Base-by-base conservation (phyloP, 53 echinoderm and acorn worm species). In the Apostichopus leukothele region DNA sequence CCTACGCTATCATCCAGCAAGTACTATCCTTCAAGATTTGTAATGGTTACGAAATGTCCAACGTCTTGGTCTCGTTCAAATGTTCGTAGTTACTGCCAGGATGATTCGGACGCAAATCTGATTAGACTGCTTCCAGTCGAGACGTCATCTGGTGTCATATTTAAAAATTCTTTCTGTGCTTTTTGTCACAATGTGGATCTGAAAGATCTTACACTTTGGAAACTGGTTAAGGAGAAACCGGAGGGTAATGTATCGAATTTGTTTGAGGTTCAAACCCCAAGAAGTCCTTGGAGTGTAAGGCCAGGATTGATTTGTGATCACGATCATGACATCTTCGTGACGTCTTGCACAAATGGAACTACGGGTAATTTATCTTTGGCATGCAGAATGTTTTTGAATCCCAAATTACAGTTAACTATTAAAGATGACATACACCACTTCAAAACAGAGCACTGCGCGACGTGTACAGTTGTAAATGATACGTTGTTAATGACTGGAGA, bases 161-260 rank as follows among this genome's bases (percentile, higher is more conserved):
- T 66, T 67, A 85, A 50, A 39, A 85, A 85, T 27, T 50, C 51
- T 0, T 85, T 85, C 14, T 85, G 85, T 85, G 85, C 85, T 50
- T 51, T 3, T 18, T 85, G 85, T 21, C 85, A 85, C 66, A 27
- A 60, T 63, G 21, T 67, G 1, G 60, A 50, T 5, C 10, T 39
- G 27, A 67, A 85, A 60, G 39, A 10, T 22, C 25, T 85, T 26
- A 85, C 57, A 26, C 68, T 60, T 14, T 85, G 85, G 85, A 85
- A 60, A 18, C 8, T 85, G 1, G 66, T 71, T n/a, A 71, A 4
- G 18, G 16, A 63, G 63, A 63, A 63, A 3, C 11, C 11, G 14
- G 71, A 5, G 6, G 6, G 1, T n/a, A 71, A 71, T 18, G 55
- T 1, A 5, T 6, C 16, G 3, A 3, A 13, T 39, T 7, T 51